Evolutionary conservation across 2,888 invertebrate species (phyloP), one percentile per base, ranked within the genome.

Genomic region (Epistrophe eligans): DNA sequence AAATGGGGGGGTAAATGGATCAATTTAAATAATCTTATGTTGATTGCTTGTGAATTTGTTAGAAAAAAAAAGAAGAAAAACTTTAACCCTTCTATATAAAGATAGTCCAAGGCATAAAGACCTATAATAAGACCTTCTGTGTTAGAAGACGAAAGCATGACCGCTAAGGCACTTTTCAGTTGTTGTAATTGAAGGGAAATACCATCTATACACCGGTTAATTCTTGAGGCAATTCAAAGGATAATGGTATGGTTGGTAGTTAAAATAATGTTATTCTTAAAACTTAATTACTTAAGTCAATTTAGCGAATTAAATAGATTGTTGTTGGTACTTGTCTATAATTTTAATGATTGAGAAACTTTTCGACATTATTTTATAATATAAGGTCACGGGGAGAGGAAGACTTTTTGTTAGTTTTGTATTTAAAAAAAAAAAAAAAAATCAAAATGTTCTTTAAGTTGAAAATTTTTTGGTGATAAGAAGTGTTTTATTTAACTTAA

Each of bases 11-110:
- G 70, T 52, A 73, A 81, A 32, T 71, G 79, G 71, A 82, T 38
- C 76, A 87, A 83, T 87, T 87, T 83, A 79, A 87, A 79, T 83
- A 87, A 83, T 83, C 83, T 79, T 48, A 79, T 76, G 76, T 87
- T 83, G 83, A 87, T 87, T 87, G 79, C 87, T 83, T 83, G 79
- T 87, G 79, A 83, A 83, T 79, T 79, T 79, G 83, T 87, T 50
- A 17, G 24, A 70, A 52, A 45, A 64, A 64, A 45, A 64, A 64
- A 70, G 38, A 45, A 64, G 48, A 45, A 64, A 64, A 70, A 45
- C 67, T 73, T 81, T 67, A 85, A 74, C 74, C 60, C 45, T 70
- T 60, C 19, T 62, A 2, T 1, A 13, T 11, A 55, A 55, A 57
- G 50, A 24, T 24, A 24, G 40, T 40, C 17, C 64, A 43, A 52